Evolutionary conservation across 2,113 vertebrate genomes (phyloP).

Genomic region (Pipra filicauda): DNA sequence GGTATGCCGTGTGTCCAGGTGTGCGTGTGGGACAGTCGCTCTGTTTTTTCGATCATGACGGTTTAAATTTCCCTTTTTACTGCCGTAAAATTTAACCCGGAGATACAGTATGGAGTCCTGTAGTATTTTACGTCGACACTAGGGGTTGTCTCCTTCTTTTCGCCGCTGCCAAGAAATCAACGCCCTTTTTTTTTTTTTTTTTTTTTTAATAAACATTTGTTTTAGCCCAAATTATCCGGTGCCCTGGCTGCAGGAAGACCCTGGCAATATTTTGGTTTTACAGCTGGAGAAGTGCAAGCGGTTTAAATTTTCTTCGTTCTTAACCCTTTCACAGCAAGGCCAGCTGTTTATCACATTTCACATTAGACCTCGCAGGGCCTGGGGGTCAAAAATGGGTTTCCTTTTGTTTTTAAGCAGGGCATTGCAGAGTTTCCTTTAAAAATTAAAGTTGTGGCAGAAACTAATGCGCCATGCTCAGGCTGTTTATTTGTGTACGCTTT

Average conservation of each 20-base stretch:
- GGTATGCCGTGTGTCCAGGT: neutral
- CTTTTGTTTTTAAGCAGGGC: neutral
- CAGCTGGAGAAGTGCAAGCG: neutral
- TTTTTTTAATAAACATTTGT: slow-evolving; percentile 54
- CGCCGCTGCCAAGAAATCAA: slow-evolving; percentile 71
- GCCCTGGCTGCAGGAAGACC: neutral
- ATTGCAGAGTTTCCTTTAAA: neutral
- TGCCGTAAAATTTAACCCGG: slow-evolving; percentile 59
- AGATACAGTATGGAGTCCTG: slow-evolving; percentile 68
- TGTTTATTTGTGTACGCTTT: neutral
- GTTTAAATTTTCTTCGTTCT: neutral
- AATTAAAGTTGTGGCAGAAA: neutral
- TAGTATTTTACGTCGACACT: slow-evolving; percentile 76
- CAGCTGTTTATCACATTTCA: neutral
- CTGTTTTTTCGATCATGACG: slow-evolving; percentile 41
- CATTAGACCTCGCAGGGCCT: neutral
- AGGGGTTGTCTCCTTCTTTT: slow-evolving; percentile 75
- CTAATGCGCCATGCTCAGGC: rapidly evolving
- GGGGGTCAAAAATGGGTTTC: neutral
- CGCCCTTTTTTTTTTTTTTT: slow-evolving; percentile 55
- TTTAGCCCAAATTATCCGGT: slow-evolving; percentile 40
- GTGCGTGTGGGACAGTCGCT: neutral
- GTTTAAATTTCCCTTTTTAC: slow-evolving; percentile 65
- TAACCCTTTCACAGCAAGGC: neutral
- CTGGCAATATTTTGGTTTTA: neutral